Base-by-base conservation (phyloP, 2,888 invertebrate genomes). In the Harpagoxenus sublaevis region DNA sequence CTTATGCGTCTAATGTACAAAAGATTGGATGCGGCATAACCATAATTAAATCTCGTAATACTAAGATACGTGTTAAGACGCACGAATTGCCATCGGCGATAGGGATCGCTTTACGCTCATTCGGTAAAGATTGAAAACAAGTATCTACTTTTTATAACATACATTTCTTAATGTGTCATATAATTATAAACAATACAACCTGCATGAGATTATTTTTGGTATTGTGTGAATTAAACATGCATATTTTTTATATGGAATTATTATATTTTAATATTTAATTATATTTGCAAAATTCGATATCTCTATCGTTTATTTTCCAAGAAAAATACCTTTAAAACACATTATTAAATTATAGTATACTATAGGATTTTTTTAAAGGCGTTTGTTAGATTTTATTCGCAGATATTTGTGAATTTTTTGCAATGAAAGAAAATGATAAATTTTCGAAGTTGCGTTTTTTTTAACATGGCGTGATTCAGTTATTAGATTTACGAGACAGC, bases 21-120 rank as follows among this genome's bases (percentile, higher is more conserved):
- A 73, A 51, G 48, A 73, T 81, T 60, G 23, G 39, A 35, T 73
- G 60, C 23, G 45, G 60, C 73, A 73, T 23, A 28, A 18, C 48
- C 73, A n/a, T 73, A 81, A 81, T 81, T 81, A 81, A 65, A 71
- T 60, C 48, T 79, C 60, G 39, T 62, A 79, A 79, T 79, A 48
- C 18, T 6, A 45, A 73, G 48, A 73, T 8, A 48, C 60, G 28
- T 48, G 10, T 48, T 79, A 31, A 79, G 45, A 48, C 35, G n/a
- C n/a, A 60, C 57, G 68, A 48, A 23, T 48, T 60, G 60, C 57
- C 35, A 12, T 53, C 23, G 53, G 39, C 18, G 18, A 77, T 28
- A 2, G 18, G 28, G 53, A 6, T 68, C 9, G 3, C 28, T 42
- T 78, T 53, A 68, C 23, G 23, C 23, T 53, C 39, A n/a, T n/a